Evolutionary conservation across 2,797 vertebrate genomes (phyloP).

Genomic region (Mus minutoides): DNA sequence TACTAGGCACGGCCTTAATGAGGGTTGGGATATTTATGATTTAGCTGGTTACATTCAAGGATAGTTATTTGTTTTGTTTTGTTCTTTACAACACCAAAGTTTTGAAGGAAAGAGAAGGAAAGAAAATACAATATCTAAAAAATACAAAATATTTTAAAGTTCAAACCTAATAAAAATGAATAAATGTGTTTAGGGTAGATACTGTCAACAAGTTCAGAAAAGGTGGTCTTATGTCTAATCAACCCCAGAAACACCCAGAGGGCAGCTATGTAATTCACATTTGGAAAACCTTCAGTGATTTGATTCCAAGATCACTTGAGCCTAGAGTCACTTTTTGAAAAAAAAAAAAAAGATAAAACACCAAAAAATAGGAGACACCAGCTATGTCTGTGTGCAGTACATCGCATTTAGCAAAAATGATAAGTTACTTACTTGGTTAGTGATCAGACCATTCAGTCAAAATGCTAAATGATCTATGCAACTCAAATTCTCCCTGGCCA

Average conservation of each 20-base stretch:
- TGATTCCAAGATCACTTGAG: conserved; percentile 12
- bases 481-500: not conserved
- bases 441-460: not conserved
- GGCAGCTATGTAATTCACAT: not conserved
- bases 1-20: not conserved
- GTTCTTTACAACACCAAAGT: not conserved
- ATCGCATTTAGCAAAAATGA: conserved; percentile 36
- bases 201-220: conserved; percentile 1
- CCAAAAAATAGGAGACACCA: not conserved
- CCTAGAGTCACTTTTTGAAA: not conserved
- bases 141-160: conserved; percentile 42
- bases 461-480: not conserved
- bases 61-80: not conserved
- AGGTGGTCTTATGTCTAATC: not conserved
- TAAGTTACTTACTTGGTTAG: not conserved
- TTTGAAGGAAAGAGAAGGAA: not conserved
- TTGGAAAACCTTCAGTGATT: not conserved
- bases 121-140: not conserved
- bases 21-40: not conserved
- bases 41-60: not conserved
- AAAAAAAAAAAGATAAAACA: not conserved
- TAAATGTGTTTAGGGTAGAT: not conserved
- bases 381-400: not conserved
- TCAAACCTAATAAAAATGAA: not conserved
- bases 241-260: not conserved